Conservation (phyloP, 2,888 invertebrate genomes). For the Tetragonula carbonaria region DNA sequence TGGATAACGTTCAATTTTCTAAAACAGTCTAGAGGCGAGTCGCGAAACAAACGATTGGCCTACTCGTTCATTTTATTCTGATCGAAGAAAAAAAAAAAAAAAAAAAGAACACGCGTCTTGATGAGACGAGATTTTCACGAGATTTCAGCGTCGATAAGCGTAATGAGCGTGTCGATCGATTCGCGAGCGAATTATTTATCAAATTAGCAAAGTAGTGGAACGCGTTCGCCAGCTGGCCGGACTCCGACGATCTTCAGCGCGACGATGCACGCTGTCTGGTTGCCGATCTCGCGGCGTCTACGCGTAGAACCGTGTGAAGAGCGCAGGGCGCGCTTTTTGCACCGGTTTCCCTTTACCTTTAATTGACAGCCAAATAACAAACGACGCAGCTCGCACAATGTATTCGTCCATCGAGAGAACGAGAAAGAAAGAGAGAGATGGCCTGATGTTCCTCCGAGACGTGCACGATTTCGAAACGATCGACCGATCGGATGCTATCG, state of each 20-base stretch:
- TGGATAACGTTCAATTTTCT: conserved; percentile 5
- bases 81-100: background rate
- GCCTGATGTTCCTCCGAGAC: background rate
- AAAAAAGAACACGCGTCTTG: background rate
- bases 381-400: conserved; percentile 41
- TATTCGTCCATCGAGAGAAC: conserved; percentile 17
- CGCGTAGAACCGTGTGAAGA: background rate
- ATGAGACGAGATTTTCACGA: conserved; percentile 35
- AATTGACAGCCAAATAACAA: conserved; percentile 50
- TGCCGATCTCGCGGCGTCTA: background rate
- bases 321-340: background rate
- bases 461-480: background rate
- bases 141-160: background rate
- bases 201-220: conserved; percentile 31
- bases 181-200: conserved; percentile 40
- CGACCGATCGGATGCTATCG: background rate
- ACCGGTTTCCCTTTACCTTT: conserved; percentile 28
- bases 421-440: background rate
- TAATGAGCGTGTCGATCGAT: conserved; percentile 48
- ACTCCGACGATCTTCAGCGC: background rate
- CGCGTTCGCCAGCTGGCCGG: background rate
- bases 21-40: background rate
- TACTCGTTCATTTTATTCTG: background rate
- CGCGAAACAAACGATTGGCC: background rate
- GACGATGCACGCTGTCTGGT: background rate